These are phyloP conservation scores for Alexandromys fortis DNA, from an alignment of 2,113 vertebrate genomes.

Conservation along the genomic window DNA sequence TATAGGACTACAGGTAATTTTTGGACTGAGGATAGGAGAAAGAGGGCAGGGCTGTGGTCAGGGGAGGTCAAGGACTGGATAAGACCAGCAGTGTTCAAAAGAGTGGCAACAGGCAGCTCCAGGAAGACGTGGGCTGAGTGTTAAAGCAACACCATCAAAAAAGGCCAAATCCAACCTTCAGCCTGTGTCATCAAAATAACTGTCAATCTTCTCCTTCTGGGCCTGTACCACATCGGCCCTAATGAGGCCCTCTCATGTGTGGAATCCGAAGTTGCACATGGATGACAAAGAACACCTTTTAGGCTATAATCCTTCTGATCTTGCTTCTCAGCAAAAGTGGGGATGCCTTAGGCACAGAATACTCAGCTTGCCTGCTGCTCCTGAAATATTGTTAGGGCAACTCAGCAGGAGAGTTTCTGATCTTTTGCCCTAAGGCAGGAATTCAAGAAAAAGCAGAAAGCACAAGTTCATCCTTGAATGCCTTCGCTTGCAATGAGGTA, in stretches of 20 bases:
- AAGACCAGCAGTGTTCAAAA: background rate
- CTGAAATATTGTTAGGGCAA: slow-evolving; percentile 30
- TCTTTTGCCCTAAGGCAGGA: slow-evolving; percentile 43
- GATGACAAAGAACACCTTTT: slow-evolving; percentile 28
- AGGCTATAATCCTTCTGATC: slow-evolving; percentile 45
- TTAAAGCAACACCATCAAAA: slow-evolving; percentile 11
- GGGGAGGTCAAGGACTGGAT: background rate
- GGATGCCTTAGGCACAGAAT: slow-evolving; percentile 35
- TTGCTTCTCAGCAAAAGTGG: background rate
- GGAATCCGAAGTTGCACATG: slow-evolving; percentile 18
- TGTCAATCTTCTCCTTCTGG: slow-evolving; percentile 28
- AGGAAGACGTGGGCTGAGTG: background rate
- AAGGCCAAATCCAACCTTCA: slow-evolving; percentile 41
- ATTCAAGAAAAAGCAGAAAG: background rate
- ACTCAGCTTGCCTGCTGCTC: background rate
- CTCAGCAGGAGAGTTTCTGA: background rate
- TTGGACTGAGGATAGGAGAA: background rate
- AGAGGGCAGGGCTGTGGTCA: background rate
- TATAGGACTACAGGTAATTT: background rate
- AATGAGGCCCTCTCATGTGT: background rate
- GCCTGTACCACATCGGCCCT: background rate
- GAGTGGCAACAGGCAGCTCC: background rate
- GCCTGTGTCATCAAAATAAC: slow-evolving; percentile 47
- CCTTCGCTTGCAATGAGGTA: background rate
- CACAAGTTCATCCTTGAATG: background rate